These are phyloP conservation scores for Drosophila tristis DNA, from an alignment of 1,140 invertebrate genomes.

Conservation along the genomic window DNA sequence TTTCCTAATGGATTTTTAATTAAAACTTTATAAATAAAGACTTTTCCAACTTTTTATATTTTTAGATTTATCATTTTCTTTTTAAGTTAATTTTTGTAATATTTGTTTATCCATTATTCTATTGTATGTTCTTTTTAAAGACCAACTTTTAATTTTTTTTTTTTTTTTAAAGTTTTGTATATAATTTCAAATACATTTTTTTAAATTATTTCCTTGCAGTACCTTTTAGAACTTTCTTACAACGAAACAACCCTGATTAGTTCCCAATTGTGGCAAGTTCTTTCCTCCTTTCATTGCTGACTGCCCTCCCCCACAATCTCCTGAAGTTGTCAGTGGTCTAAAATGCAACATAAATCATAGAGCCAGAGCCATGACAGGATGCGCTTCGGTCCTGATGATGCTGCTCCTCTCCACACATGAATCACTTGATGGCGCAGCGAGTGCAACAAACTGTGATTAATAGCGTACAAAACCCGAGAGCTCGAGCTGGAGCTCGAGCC, in stretches of 20 bases:
- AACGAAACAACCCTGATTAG: conserved; percentile 44
- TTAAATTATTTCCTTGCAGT: no score
- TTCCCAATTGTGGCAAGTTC: conserved; percentile 47
- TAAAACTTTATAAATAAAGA: neutral
- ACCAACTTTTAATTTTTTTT: no score
- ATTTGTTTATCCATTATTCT: no score
- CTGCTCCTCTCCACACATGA: conserved; percentile 60
- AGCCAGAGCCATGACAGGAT: conserved; percentile 65
- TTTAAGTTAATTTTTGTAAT: neutral
- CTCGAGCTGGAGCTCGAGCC: neutral
- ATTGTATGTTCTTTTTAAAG: no score
- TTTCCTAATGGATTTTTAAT: no score
- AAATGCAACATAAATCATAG: conserved; percentile 78
- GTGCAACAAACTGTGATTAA: conserved; percentile 83
- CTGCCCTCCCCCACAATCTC: neutral
- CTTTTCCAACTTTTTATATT: no score
- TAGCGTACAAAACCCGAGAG: conserved; percentile 49
- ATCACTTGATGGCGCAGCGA: conserved; percentile 79
- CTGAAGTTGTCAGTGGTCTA: conserved; percentile 61
- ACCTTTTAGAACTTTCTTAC: neutral
- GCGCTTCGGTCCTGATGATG: conserved; percentile 61
- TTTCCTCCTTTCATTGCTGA: neutral
- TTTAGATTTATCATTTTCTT: no score
- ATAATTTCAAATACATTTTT: no score
- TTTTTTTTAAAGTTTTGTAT: no score